These are phyloP conservation scores for Hirundo rustica DNA, from an alignment of 2,797 vertebrate species.

Conservation along the genomic window DNA sequence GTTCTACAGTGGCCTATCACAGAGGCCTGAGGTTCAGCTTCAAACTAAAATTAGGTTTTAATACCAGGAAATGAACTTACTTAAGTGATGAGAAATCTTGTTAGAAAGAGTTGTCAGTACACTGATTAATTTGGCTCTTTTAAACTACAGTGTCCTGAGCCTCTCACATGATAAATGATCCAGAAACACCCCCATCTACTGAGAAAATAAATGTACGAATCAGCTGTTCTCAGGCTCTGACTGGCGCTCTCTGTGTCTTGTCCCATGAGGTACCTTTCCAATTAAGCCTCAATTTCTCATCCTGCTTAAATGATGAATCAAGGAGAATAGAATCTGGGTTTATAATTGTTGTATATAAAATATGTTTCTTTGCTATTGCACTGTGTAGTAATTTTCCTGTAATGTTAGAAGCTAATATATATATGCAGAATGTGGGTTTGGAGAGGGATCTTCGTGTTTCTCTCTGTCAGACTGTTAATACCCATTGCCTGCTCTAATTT, in stretches of 20 bases:
- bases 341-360: background rate
- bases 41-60: background rate
- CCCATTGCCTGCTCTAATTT: background rate
- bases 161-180: background rate
- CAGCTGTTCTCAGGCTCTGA: background rate
- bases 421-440: background rate
- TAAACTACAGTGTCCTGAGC: background rate
- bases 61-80: background rate
- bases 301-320: background rate
- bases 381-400: background rate
- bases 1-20: background rate
- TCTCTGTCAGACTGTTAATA: background rate
- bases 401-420: background rate
- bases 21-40: background rate
- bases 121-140: background rate
- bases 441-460: background rate
- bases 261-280: background rate
- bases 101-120: background rate
- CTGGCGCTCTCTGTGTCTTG: background rate
- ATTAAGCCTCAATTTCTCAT: background rate
- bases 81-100: background rate
- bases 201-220: background rate
- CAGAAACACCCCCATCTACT: background rate
- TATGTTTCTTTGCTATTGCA: background rate
- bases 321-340: background rate